A percentile compares a stretch with the other conserved stretches of the same genome.
Evolutionary conservation across 2,888 invertebrate species (phyloP).

Genomic region (Mechanitis messenoides): DNA sequence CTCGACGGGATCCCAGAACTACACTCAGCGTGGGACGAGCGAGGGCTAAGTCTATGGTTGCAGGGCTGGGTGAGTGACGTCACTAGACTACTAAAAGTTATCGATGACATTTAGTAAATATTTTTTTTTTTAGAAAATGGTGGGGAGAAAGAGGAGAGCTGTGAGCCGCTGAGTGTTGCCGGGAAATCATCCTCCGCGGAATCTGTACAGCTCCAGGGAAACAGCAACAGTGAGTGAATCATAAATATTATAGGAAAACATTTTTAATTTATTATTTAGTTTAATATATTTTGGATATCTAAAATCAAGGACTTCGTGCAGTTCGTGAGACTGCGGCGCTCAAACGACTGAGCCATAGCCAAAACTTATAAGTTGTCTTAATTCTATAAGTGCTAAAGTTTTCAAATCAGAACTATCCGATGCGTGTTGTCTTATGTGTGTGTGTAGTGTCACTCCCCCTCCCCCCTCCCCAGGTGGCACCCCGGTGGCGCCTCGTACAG

Average conservation of each 20-base stretch:
- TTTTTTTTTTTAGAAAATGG: constrained; percentile 69
- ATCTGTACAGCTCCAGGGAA: constrained; percentile 81
- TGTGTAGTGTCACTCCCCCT: no score
- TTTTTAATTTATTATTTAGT: no score
- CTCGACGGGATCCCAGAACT: constrained; percentile 95
- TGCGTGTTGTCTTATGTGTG: no score
- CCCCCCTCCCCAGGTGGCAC: constrained; percentile 54
- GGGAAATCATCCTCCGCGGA: constrained; percentile 88
- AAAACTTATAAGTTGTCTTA: no score
- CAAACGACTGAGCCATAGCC: no score
- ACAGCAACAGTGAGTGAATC: constrained; percentile 63
- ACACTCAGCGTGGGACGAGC: constrained; percentile 95
- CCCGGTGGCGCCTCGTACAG: constrained; percentile 87
- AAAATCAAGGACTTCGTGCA: no score
- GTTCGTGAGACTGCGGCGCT: no score
- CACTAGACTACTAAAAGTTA: background rate
- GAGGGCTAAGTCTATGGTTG: constrained; percentile 94
- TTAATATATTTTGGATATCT: no score
- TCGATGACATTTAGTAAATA: background rate
- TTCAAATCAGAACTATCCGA: no score
- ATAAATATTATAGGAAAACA: background rate
- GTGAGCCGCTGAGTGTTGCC: constrained; percentile 80
- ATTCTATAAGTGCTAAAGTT: no score
- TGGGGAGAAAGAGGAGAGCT: constrained; percentile 84
- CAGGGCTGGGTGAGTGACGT: constrained; percentile 81